Evolutionary conservation across 2,113 vertebrate species (phyloP).

Genomic region (Stegastes partitus): DNA sequence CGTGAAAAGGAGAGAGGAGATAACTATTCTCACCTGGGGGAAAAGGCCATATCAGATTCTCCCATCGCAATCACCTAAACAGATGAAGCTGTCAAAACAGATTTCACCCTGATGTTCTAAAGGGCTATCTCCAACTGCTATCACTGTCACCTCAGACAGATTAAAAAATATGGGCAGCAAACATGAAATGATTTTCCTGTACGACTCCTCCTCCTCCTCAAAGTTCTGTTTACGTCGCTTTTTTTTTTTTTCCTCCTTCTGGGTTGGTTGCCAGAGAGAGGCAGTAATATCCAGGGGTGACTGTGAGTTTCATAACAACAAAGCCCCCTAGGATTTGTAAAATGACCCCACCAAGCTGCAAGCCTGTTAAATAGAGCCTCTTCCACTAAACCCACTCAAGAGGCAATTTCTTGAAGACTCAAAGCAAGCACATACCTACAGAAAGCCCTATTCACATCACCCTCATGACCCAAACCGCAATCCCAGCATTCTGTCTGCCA

Average conservation of each 20-base stretch:
- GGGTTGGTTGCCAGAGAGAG: constrained; percentile 1
- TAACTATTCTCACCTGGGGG: constrained; percentile 77
- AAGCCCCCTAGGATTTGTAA: constrained; percentile 45
- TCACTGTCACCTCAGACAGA: constrained; percentile 61
- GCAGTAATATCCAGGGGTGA: constrained; percentile 37
- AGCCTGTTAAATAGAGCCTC: constrained; percentile 31
- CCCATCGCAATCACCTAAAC: constrained; percentile 61
- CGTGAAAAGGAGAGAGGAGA: constrained; percentile 77
- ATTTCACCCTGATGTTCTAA: constrained; percentile 63
- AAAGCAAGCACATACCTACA: constrained; percentile 30
- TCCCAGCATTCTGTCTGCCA: constrained; percentile 22
- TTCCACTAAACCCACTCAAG: constrained; percentile 42
- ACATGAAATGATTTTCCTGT: constrained; percentile 35
- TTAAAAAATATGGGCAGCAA: constrained; percentile 36
- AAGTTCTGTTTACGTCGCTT: constrained; percentile 2
- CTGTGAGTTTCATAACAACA: constrained; percentile 44
- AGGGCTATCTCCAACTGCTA: constrained; percentile 56
- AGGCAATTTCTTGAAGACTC: constrained; percentile 31
- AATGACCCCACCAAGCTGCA: constrained; percentile 46
- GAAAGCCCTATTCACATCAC: constrained; percentile 34
- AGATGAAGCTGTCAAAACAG: constrained; percentile 79
- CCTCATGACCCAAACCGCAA: constrained; percentile 23
- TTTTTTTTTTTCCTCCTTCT: background rate
- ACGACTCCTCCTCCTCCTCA: background rate
- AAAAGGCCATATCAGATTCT: constrained; percentile 77